A percentile compares a stretch with the other conserved stretches of the same genome.
Evolutionary conservation across 1,140 invertebrate species (phyloP).

Genomic region (Hycleus phaleratus): DNA sequence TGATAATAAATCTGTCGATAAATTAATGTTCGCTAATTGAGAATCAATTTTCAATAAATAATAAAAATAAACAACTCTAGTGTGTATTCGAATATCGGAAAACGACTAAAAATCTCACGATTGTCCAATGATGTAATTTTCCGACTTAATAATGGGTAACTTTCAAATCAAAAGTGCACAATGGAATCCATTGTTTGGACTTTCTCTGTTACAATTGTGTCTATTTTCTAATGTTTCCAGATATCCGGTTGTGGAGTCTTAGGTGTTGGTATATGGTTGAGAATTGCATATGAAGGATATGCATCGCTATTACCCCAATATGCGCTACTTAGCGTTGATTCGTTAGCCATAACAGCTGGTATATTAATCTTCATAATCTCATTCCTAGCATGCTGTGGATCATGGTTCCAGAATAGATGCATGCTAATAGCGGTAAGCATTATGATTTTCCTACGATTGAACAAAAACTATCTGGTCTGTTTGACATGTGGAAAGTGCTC

Average conservation of each 20-base stretch:
- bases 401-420: constrained; percentile 72
- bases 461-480: too few species aligned
- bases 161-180: too few species aligned
- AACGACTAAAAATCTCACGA: too few species aligned
- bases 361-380: constrained; percentile 62
- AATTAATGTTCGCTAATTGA: too few species aligned
- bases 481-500: too few species aligned
- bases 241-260: constrained; percentile 58
- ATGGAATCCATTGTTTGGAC: neutral
- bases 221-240: too few species aligned
- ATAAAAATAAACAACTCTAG: too few species aligned
- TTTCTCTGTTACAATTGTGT: neutral
- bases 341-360: constrained; percentile 59
- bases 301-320: constrained; percentile 63
- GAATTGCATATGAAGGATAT: constrained; percentile 61
- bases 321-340: constrained; percentile 59
- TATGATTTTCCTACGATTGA: neutral
- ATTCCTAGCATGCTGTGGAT: constrained; percentile 74
- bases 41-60: too few species aligned
- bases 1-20: too few species aligned
- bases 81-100: too few species aligned
- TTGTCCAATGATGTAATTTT: too few species aligned
- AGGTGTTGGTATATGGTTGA: constrained; percentile 66
- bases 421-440: constrained; percentile 65
- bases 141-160: too few species aligned